Percentiles rank a stretch among this genome's conserved stretches.
Conservation (phyloP, 2,113 vertebrate species). For the Oreochromis tanganicae region DNA sequence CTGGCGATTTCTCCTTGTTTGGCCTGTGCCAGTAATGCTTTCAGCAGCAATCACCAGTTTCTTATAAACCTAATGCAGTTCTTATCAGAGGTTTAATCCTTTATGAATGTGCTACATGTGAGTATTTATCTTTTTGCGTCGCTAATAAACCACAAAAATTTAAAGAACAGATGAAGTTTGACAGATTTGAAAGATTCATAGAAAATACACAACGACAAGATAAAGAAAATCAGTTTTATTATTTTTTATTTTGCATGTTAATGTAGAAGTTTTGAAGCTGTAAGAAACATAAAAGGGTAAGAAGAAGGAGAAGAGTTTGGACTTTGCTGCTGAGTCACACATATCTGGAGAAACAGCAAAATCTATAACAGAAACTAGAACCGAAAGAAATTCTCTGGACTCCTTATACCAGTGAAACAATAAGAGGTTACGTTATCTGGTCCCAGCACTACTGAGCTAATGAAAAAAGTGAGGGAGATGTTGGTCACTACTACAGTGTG, state of each 20-base stretch:
- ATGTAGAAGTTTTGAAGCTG: neutral
- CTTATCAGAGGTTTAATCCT: neutral
- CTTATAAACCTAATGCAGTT: neutral
- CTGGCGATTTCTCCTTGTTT: neutral
- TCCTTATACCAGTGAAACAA: neutral
- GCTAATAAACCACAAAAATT: neutral
- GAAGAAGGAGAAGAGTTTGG: neutral
- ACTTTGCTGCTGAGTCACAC: neutral
- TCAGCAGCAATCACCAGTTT: neutral
- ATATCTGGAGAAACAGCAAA: neutral
- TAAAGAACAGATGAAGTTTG: neutral
- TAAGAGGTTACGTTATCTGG: neutral
- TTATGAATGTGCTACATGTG: neutral
- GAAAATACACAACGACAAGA: neutral
- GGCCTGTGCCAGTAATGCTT: neutral
- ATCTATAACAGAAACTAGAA: neutral
- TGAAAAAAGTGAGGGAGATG: neutral
- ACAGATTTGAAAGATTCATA: neutral
- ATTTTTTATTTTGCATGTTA: neutral
- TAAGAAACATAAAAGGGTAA: neutral
- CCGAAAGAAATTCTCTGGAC: neutral
- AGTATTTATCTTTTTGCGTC: neutral
- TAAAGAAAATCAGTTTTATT: neutral
- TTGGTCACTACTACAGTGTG: neutral
- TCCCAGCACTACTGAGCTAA: neutral